Evolutionary conservation across 2,113 vertebrate genomes (phyloP).

Genomic region (Colossoma macropomum): DNA sequence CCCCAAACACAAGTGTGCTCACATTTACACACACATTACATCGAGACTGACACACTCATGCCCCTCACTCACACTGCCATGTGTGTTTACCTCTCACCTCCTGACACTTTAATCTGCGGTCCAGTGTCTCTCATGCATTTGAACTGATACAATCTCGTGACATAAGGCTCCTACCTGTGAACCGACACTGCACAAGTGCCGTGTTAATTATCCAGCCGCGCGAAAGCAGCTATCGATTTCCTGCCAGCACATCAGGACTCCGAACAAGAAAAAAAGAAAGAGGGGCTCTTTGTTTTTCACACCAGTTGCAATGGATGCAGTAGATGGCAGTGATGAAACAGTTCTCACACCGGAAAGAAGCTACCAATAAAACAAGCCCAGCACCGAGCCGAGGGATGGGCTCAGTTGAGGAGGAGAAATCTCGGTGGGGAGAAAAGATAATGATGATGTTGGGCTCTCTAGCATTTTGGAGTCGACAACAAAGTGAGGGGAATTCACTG

Average conservation of each 20-base stretch:
- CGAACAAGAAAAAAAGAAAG: constrained; percentile 53
- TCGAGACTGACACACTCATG: background rate
- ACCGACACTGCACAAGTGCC: constrained; percentile 79
- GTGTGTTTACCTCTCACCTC: constrained; percentile 71
- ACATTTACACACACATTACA: background rate
- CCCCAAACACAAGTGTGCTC: background rate
- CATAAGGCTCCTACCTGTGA: constrained; percentile 74
- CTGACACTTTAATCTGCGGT: constrained; percentile 72
- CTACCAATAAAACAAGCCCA: constrained; percentile 63
- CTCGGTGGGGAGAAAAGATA: constrained; percentile 74
- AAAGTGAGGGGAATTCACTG: constrained; percentile 61
- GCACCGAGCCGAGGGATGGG: constrained; percentile 30
- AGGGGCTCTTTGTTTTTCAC: constrained; percentile 75
- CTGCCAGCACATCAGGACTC: constrained; percentile 74
- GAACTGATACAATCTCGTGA: constrained; percentile 76
- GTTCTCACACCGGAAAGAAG: constrained; percentile 65
- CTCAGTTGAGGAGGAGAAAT: constrained; percentile 43
- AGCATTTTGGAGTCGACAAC: constrained; percentile 57
- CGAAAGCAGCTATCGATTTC: constrained; percentile 84
- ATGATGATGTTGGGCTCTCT: constrained; percentile 70
- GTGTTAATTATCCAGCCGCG: constrained; percentile 84
- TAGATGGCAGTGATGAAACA: constrained; percentile 79
- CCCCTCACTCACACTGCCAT: constrained; percentile 32
- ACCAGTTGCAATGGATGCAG: constrained; percentile 74
- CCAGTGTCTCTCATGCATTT: constrained; percentile 71